These are phyloP conservation scores for Tapera naevia DNA, from an alignment of 2,797 vertebrate species.

Conservation along the genomic window DNA sequence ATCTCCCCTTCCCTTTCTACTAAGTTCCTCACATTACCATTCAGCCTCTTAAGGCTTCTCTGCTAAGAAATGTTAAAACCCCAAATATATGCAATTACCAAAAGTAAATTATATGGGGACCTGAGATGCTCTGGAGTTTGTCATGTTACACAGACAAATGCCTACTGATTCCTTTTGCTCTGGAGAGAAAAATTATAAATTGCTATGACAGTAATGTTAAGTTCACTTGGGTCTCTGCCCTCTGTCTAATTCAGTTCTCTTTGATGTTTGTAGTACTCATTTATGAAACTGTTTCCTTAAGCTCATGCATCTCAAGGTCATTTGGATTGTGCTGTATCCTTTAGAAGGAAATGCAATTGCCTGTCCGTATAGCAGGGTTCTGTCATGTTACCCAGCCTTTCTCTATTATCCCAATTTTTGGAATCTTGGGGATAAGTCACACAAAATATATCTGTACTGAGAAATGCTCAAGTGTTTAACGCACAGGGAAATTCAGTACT, in stretches of 20 bases:
- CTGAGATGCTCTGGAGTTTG: neutral
- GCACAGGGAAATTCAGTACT: neutral
- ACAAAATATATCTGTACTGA: neutral
- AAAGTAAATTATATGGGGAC: neutral
- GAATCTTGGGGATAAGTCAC: neutral
- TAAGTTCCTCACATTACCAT: neutral
- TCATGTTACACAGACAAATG: neutral
- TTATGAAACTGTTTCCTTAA: slow-evolving; percentile 3
- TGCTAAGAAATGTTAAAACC: neutral
- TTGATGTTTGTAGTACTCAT: neutral
- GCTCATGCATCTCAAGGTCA: neutral
- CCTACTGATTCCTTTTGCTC: neutral
- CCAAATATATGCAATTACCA: neutral
- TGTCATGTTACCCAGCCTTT: neutral
- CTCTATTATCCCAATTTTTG: neutral
- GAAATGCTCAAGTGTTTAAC: neutral
- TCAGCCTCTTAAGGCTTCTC: neutral
- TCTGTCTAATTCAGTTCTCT: slow-evolving; percentile 1
- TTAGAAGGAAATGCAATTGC: neutral
- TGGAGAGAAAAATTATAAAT: neutral
- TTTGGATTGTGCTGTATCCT: neutral
- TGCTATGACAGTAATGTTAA: neutral
- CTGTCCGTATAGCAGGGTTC: neutral
- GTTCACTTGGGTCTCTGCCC: neutral
- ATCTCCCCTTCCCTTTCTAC: neutral